Percentiles rank a stretch among this genome's conserved stretches.
Evolutionary conservation across 1,140 invertebrate genomes (phyloP).

Genomic region (Mylabris phalerata): DNA sequence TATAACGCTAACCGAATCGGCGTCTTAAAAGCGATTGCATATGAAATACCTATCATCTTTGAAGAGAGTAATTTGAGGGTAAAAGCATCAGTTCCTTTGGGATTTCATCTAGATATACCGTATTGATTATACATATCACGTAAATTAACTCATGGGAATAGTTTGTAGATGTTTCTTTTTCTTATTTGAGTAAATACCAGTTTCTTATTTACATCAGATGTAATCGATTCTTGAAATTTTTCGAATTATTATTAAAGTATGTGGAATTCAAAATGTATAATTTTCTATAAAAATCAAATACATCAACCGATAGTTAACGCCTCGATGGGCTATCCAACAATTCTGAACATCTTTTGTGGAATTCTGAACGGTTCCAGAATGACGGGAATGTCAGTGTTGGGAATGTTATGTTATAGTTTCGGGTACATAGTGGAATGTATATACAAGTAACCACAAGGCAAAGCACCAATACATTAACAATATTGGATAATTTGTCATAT

Average conservation of each 20-base stretch:
- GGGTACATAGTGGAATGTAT: conserved; percentile 7
- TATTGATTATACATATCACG: conserved; percentile 24
- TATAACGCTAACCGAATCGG: background rate
- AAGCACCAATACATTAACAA: too few relatives aligned
- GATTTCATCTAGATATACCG: conserved; percentile 17
- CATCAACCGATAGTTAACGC: conserved; percentile 2
- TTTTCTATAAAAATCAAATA: too few relatives aligned
- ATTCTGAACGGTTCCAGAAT: conserved; percentile 8
- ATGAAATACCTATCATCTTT: conserved; percentile 25
- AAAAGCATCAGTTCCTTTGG: conserved; percentile 8
- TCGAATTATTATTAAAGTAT: too few relatives aligned
- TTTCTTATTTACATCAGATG: too few relatives aligned
- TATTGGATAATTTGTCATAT: too few relatives aligned
- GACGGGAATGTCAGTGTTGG: conserved; percentile 7
- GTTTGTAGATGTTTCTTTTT: conserved; percentile 8
- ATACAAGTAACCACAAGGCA: too few relatives aligned
- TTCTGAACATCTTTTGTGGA: conserved; percentile 8
- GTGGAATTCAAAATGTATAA: too few relatives aligned
- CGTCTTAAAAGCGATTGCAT: conserved; percentile 15
- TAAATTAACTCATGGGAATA: conserved; percentile 20
- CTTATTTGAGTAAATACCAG: background rate
- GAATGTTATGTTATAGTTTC: conserved; percentile 9
- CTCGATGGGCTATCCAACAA: conserved; percentile 6
- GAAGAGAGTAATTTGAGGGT: conserved; percentile 14
- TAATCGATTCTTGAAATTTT: too few relatives aligned